These are phyloP conservation scores for Condylura cristata DNA, from an alignment of 2,113 vertebrate species.

Conservation along the genomic window DNA sequence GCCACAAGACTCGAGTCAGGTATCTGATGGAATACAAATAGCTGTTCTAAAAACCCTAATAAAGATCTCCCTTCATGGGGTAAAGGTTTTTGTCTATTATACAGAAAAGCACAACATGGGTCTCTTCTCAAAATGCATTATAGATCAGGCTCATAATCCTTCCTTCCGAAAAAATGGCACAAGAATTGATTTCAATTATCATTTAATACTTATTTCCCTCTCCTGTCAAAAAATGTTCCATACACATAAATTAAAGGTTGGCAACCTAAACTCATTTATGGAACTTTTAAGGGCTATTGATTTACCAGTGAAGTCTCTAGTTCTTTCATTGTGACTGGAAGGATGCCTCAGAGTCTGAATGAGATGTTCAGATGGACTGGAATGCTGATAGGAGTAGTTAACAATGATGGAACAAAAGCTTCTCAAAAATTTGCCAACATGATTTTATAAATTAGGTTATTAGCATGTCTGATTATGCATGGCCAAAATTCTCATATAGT, in stretches of 20 bases:
- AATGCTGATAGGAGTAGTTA: constrained; percentile 44
- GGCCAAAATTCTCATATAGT: constrained; percentile 32
- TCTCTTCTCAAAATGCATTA: constrained; percentile 46
- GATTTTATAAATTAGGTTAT: constrained; percentile 71
- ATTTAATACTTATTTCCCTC: constrained; percentile 65
- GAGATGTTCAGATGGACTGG: background rate
- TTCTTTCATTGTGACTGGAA: constrained; percentile 50
- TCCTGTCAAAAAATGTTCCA: constrained; percentile 48
- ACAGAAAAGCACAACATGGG: constrained; percentile 21
- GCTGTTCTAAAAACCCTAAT: constrained; percentile 47
- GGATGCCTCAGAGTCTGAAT: constrained; percentile 27
- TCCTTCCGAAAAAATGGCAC: constrained; percentile 57
- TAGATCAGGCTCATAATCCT: constrained; percentile 50
- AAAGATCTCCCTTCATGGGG: constrained; percentile 20
- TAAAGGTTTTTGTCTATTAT: background rate
- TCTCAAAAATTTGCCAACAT: constrained; percentile 54
- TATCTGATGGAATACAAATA: constrained; percentile 58
- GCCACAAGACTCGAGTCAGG: constrained; percentile 39
- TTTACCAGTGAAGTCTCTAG: constrained; percentile 53
- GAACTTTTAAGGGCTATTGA: constrained; percentile 64
- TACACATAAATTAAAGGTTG: constrained; percentile 43
- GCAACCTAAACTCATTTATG: constrained; percentile 55
- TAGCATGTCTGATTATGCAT: constrained; percentile 62
- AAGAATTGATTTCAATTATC: constrained; percentile 76
- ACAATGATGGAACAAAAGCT: background rate